Evolutionary conservation across 2,888 invertebrate species (phyloP), one percentile per base, ranked within the genome.

Genomic region (Nemurella pictetii): DNA sequence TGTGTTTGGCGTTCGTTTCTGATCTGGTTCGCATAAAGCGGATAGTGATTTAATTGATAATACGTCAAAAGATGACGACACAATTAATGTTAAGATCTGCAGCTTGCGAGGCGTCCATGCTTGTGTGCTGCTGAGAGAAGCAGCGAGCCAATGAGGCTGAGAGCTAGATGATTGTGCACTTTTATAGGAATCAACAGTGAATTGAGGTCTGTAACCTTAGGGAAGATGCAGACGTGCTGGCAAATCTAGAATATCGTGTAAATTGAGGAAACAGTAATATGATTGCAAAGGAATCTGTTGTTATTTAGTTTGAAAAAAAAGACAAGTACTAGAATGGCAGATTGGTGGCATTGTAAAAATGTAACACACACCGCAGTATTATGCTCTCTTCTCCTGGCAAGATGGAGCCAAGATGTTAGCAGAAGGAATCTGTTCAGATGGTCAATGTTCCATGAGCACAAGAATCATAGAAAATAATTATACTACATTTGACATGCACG

Each of bases 41-140:
- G 32, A 81, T 35, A 36, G 7, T 55, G 80, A 81, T 81, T 81
- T 81, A 81, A 81, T 81, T 81, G 80, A 81, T 81, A 81, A 81
- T 32, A 81, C 80, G 80, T 81, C 80, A 7, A 26, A 35, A 81
- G 80, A 55, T 81, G 80, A 81, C 80, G 80, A 35, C 80, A 81
- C 80, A 81, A 81, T 81, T 81, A 81, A 26, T 26, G 20, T 55
- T 55, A 55, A n/a, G 15, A 55, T 55, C 55, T 55, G 55, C 55
- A 55, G 55, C 55, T 55, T 15, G 55, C 55, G 20, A 55, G 55
- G 20, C 55, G 55, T 55, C 55, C 55, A 12, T 55, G 55, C 15
- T 55, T 55, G 55, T 55, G 20, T 12, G 55, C 20, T 15, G 78
- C 78, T 30, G 55, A 55, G 55, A 55, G 55, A 55, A 7, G 78